phyloP scores from a whole-genome alignment of 1,140 invertebrate species.

The Zaprionus capensis region DNA sequence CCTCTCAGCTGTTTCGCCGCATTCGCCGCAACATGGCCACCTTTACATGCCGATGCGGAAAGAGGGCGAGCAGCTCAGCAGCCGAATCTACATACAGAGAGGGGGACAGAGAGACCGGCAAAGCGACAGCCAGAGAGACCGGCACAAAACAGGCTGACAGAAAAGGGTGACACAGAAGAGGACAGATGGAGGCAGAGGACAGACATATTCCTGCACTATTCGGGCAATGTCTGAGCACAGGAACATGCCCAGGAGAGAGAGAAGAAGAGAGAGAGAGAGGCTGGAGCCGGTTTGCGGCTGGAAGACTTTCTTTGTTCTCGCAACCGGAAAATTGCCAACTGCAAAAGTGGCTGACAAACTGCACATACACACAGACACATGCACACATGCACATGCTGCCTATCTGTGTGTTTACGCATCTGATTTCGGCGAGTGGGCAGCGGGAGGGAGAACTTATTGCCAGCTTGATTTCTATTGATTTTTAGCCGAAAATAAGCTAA shows the following conservation, averaged over 20 bases:
- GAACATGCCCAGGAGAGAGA: slow-evolving; percentile 1
- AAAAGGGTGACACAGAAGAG: no score
- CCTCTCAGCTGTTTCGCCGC: slow-evolving; percentile 71
- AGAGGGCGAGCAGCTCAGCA: neutral
- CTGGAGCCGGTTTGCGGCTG: slow-evolving; percentile 56
- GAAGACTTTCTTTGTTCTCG: slow-evolving; percentile 77
- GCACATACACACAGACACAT: neutral
- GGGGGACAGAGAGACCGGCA: neutral
- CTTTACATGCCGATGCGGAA: slow-evolving; percentile 48
- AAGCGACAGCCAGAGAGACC: neutral
- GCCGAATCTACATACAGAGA: slow-evolving; percentile 5
- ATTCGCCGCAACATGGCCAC: slow-evolving; percentile 59
- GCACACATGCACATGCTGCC: neutral
- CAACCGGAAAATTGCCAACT: slow-evolving; percentile 55
- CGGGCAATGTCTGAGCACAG: slow-evolving; percentile 29
- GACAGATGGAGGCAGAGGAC: neutral
- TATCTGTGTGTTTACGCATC: neutral
- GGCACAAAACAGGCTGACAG: no score
- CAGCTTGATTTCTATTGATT: slow-evolving; percentile 41
- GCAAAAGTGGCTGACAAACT: slow-evolving; percentile 37
- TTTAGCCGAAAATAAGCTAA: slow-evolving; percentile 30
- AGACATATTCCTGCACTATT: slow-evolving; percentile 11
- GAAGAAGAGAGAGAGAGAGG: slow-evolving; percentile 1
- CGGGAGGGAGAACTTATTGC: neutral
- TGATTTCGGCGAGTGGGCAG: slow-evolving; percentile 9